These are phyloP conservation scores for Manis javanica DNA, from an alignment of 2,797 vertebrate genomes.

Conservation along the genomic window DNA sequence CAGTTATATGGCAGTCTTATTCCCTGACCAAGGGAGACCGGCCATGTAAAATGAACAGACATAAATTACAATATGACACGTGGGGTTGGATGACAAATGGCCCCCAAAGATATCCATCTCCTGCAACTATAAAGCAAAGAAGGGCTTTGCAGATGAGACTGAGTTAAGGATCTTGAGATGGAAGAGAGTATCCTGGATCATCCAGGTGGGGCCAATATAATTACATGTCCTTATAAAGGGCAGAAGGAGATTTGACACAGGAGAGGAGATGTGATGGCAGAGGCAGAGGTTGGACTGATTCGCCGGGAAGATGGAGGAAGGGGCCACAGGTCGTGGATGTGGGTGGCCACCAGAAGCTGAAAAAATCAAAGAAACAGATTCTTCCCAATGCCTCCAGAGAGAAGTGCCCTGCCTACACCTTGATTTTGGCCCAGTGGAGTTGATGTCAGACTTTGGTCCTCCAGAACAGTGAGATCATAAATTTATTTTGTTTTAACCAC, in stretches of 20 bases:
- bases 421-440: background rate
- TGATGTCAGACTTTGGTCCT: background rate
- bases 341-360: background rate
- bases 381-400: background rate
- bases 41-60: background rate
- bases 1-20: background rate
- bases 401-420: background rate
- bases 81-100: background rate
- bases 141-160: background rate
- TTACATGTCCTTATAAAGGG: background rate
- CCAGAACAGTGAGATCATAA: background rate
- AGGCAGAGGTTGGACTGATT: background rate
- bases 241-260: background rate
- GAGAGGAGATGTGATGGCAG: background rate
- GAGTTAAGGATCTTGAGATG: background rate
- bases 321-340: background rate
- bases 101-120: background rate
- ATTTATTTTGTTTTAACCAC: background rate
- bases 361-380: background rate
- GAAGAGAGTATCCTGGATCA: background rate
- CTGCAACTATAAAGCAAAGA: background rate
- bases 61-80: background rate
- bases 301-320: background rate
- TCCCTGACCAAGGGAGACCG: background rate
- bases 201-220: no score